Base-by-base conservation (phyloP, 2,113 vertebrate genomes). In the Gnathonemus longibarbis region DNA sequence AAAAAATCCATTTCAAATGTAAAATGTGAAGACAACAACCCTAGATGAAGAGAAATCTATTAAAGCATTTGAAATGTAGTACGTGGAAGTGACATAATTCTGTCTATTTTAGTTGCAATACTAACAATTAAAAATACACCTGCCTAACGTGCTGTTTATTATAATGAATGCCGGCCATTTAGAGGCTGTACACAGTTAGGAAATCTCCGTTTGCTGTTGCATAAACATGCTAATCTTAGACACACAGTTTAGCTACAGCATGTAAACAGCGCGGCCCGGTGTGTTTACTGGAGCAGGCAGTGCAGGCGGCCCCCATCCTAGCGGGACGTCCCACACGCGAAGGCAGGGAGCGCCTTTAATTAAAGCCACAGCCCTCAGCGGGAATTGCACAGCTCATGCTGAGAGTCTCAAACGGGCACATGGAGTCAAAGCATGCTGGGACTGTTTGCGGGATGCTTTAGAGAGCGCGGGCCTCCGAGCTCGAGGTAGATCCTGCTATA, bases 211-310 rank as follows among this genome's bases (percentile, higher is more conserved):
- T 88, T 66, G 53, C 53, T 46, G 35, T 62, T 66, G 35, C 39
- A 62, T 88, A 88, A 88, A 88, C 87, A 62, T 24, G 87, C 87
- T 88, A 88, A 66, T 88, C 87, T 88, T 62, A 66, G 87, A 21
- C 56, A 66, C 87, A 66, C 87, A 66, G 53, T 88, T 46, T 66
- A 66, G 56, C 56, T 42, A 21, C 21, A 31, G 53, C 58, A 56
- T 88, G 35, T 88, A 88, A 88, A 88, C 35, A 88, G 27, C 2
- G 39, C 8, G 1, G 35, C 35, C 11, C 35, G 9, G 2, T 2
- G 56, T 88, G 56, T 88, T 88, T 88, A 88, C 87, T 45, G 39
- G 11, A 88, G 42, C 56, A 10, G 42, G 56, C 56, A 88, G 87
- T 39, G 58, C 35, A 50, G 49, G 49, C 35, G 9, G 56, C 87